Evolutionary conservation across 2,888 invertebrate genomes (phyloP), one percentile per base, ranked within the genome.

Genomic region (Balanococcus diminutus): DNA sequence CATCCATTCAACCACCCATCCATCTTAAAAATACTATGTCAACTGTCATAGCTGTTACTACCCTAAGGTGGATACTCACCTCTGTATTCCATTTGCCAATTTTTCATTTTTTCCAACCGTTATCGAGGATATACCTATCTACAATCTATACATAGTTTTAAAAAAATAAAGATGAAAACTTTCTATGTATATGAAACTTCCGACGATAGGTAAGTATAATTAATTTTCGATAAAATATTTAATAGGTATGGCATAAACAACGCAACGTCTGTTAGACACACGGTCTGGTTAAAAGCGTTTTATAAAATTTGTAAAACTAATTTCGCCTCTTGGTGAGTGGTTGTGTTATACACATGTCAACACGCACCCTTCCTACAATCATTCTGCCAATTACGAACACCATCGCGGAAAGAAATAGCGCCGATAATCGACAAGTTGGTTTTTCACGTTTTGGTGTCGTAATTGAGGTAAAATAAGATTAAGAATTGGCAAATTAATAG

Each of bases 391-490:
- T 82, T 82, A 82, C 25, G 28, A 9, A 46, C 32, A 56, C 82
- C 28, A 82, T 82, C 31, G 51, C 19, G 51, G 28, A 42, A 28
- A 42, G 82, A 32, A 75, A 75, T 75, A 75, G 75, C 75, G 75
- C 75, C 75, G 36, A 75, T 75, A 75, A 75, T 75, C 32, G 75
- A 32, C 6, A 75, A 75, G 75, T 75, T 51, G 14, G 82, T 82
- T 82, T 82, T 51, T 51, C n/a, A 82, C 51, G 42, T 56, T 82
- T 82, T 56, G n/a, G 39, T 51, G 22, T 56, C n/a, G 25, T 82
- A 82, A 82, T 82, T 51, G 82, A 84, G 84, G 25, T 39, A 46
- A 84, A 84, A 84, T 84, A 72, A 75, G 84, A 84, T 84, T 84
- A 84, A 67, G 84, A 84, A 28, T 84, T 84, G 75, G 75, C 28